These are phyloP conservation scores for Tautogolabrus adspersus DNA, from an alignment of 2,113 vertebrate genomes.

Conservation along the genomic window DNA sequence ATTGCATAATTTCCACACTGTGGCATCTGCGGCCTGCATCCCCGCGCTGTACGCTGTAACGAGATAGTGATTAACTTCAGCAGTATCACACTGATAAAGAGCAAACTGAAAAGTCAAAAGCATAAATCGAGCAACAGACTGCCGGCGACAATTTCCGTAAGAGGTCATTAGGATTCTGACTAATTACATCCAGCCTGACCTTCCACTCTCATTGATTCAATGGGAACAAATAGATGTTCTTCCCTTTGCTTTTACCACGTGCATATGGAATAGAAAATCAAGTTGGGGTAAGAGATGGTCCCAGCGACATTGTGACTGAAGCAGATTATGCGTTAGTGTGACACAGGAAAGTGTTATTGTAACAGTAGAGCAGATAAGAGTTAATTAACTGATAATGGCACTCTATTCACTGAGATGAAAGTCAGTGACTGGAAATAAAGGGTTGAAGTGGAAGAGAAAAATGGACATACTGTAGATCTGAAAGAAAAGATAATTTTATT, in stretches of 20 bases:
- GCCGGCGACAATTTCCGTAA: conserved; percentile 34
- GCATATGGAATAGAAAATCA: conserved; percentile 35
- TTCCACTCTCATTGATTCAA: conserved; percentile 49
- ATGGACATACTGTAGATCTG: conserved; percentile 53
- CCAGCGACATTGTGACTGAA: conserved; percentile 41
- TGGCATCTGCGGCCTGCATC: conserved; percentile 35
- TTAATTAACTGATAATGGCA: conserved; percentile 79
- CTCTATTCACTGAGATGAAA: conserved; percentile 67
- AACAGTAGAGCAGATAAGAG: conserved; percentile 68
- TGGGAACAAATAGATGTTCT: conserved; percentile 39
- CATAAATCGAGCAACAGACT: conserved; percentile 46
- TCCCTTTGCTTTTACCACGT: conserved; percentile 2
- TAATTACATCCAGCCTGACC: conserved; percentile 57
- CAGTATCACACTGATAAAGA: conserved; percentile 43
- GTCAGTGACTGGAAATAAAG: conserved; percentile 59
- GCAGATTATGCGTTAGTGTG: conserved; percentile 47
- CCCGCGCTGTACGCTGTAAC: conserved; percentile 13
- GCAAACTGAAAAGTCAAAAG: conserved; percentile 58
- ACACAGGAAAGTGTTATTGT: conserved; percentile 65
- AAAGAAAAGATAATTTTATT: conserved; percentile 72
- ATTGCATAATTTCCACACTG: conserved; percentile 33
- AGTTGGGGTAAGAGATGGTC: conserved; percentile 38
- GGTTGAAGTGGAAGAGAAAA: conserved; percentile 47
- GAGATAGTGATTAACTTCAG: conserved; percentile 45
- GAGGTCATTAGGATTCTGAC: conserved; percentile 48